These are phyloP conservation scores for Drosophila fulvimacula DNA, from an alignment of 2,888 invertebrate genomes.

Conservation along the genomic window DNA sequence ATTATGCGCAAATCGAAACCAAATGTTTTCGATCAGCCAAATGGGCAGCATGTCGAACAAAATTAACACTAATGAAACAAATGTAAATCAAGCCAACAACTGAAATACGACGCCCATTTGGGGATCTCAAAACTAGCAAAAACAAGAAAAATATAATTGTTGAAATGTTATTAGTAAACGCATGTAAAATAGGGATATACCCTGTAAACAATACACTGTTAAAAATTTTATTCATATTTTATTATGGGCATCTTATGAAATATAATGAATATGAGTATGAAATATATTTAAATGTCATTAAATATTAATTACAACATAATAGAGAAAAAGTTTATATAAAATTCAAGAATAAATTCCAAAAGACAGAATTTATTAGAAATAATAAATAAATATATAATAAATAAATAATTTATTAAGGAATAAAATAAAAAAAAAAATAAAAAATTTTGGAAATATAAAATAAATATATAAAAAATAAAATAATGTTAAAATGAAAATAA, in stretches of 20 bases:
- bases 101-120: conserved; percentile 56
- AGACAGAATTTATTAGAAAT: no score
- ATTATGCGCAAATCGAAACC: conserved; percentile 78
- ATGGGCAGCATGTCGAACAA: conserved; percentile 54
- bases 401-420: no score
- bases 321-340: no score
- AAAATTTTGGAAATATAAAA: no score
- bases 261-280: background rate
- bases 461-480: no score
- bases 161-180: background rate
- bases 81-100: conserved; percentile 50
- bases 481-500: no score
- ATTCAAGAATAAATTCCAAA: no score
- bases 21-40: conserved; percentile 78
- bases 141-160: background rate
- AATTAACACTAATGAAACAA: conserved; percentile 58
- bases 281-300: no score
- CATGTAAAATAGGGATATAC: background rate
- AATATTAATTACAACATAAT: no score
- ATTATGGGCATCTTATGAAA: background rate
- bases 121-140: conserved; percentile 18
- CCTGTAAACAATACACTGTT: background rate
- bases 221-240: background rate
- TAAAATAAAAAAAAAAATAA: no score
- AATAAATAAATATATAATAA: no score